Conservation (phyloP, 2,113 vertebrate species). For the Bos taurus region DNA sequence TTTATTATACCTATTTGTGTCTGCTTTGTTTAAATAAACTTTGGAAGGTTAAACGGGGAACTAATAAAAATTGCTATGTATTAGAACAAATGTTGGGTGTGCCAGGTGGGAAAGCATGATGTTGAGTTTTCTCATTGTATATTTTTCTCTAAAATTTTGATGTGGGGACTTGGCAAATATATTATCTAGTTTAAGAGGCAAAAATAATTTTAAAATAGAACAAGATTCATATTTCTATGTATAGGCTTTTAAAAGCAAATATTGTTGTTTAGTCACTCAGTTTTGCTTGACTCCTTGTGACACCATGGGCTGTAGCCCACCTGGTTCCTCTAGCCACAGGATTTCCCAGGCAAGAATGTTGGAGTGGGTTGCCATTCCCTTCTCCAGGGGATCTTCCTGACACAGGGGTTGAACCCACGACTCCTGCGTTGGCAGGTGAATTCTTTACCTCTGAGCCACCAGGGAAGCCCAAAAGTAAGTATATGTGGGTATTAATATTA, state of each 20-base stretch:
- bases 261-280: background rate
- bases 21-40: background rate
- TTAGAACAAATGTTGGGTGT: background rate
- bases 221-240: background rate
- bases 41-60: background rate
- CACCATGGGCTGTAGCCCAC: background rate
- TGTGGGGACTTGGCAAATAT: background rate
- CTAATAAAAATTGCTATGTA: background rate
- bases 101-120: background rate
- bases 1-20: background rate
- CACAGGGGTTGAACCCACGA: background rate
- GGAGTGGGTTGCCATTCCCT: background rate
- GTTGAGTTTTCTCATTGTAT: background rate
- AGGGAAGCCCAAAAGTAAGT: background rate
- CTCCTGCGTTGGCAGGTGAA: background rate
- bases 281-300: background rate
- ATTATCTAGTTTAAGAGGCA: background rate
- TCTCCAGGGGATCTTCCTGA: background rate
- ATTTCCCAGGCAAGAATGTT: background rate
- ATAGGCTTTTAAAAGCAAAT: background rate
- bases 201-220: background rate
- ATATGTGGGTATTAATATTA: background rate
- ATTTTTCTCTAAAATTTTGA: background rate
- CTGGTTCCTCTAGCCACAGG: background rate
- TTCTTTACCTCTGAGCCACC: background rate